Evolutionary conservation across 2,888 invertebrate species (phyloP).

Genomic region (Phymatocera aterrima): DNA sequence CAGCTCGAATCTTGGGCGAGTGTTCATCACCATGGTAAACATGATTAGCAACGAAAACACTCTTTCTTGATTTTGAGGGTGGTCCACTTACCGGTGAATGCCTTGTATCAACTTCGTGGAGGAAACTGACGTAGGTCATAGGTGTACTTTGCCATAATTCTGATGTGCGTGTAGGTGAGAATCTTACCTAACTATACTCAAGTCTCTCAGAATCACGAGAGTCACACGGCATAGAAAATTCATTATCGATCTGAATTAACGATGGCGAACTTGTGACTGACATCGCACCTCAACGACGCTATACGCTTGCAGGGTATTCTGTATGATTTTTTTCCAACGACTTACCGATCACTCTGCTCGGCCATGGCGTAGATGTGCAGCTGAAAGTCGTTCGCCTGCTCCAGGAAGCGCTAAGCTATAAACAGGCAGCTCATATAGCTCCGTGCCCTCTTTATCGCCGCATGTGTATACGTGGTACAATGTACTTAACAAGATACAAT

Average conservation of each 20-base stretch:
- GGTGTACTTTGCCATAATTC: no score
- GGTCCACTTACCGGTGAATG: neutral
- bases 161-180: neutral
- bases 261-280: neutral
- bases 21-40: neutral
- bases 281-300: no score
- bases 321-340: neutral
- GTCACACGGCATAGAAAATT: neutral
- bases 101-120: neutral
- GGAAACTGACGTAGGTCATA: no score
- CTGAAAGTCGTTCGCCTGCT: neutral
- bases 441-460: neutral
- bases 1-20: neutral
- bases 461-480: neutral
- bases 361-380: neutral
- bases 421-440: conserved; percentile 1
- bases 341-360: neutral
- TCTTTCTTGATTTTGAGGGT: neutral
- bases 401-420: neutral
- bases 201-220: neutral
- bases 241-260: neutral
- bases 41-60: neutral
- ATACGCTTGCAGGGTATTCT: neutral
- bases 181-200: neutral
- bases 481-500: neutral